Evolutionary conservation across 2,888 invertebrate species (phyloP).

Genomic region (Steinernema scapterisci): DNA sequence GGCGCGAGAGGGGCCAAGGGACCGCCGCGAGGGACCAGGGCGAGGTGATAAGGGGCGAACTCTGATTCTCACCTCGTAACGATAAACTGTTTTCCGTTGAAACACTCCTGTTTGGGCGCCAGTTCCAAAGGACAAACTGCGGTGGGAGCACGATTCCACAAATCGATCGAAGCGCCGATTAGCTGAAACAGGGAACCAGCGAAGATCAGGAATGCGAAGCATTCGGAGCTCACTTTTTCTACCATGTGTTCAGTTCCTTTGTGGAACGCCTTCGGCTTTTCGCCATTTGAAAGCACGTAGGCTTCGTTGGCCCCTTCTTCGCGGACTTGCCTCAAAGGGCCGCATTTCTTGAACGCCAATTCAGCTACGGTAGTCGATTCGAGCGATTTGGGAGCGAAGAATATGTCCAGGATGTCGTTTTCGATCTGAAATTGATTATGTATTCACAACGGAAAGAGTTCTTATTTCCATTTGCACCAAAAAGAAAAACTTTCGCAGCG

Average conservation of each 20-base stretch:
- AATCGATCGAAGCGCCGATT: not conserved
- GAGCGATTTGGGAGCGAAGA: not conserved
- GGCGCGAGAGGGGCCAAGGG: not conserved
- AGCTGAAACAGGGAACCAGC: not conserved
- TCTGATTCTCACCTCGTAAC: constrained; percentile 12
- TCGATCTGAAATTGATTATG: not conserved
- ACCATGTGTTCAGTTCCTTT: constrained; percentile 6
- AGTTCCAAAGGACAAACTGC: not conserved
- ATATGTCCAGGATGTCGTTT: constrained; percentile 2
- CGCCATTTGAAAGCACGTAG: not conserved
- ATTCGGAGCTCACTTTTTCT: not conserved
- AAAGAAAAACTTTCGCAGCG: not conserved
- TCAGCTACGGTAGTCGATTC: constrained; percentile 4
- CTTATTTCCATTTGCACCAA: too few relatives aligned
- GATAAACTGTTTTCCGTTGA: constrained; percentile 4
- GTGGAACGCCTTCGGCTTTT: constrained; percentile 2
- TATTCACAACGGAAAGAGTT: too few relatives aligned
- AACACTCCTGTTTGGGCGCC: constrained; percentile 22
- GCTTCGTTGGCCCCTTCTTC: not conserved
- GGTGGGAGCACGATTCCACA: not conserved
- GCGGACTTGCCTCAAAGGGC: not conserved
- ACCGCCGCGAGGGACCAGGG: not conserved
- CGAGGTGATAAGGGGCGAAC: not conserved
- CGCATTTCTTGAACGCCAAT: constrained; percentile 21
- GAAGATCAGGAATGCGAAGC: not conserved